These are phyloP conservation scores for Nomada goodeniana DNA, from an alignment of 2,888 invertebrate species.

Conservation along the genomic window DNA sequence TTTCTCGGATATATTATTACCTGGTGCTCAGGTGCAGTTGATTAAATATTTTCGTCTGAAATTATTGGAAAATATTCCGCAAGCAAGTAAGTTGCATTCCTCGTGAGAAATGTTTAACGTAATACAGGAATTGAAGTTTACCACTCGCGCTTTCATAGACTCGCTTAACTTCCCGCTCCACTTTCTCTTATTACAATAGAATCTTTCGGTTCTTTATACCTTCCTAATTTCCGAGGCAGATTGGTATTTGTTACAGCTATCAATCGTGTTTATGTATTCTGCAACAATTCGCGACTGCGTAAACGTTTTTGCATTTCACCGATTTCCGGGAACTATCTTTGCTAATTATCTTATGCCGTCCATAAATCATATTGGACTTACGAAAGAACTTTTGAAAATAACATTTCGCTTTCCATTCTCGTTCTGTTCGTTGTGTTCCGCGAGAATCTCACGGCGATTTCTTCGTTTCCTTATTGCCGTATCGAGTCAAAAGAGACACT, in stretches of 20 bases:
- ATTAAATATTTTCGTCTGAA: conserved; percentile 13
- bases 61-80: conserved; percentile 43
- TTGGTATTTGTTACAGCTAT: conserved; percentile 32
- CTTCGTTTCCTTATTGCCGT: conserved; percentile 61
- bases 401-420: not conserved
- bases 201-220: conserved; percentile 39
- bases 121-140: conserved; percentile 55
- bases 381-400: not conserved
- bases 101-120: conserved; percentile 51
- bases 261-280: conserved; percentile 18
- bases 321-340: not conserved
- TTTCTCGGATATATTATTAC: not conserved
- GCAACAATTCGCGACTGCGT: not conserved
- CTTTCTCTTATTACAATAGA: conserved; percentile 75
- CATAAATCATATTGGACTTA: not conserved
- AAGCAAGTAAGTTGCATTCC: conserved; percentile 23
- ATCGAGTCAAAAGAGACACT: conserved; percentile 59
- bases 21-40: no score
- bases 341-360: not conserved
- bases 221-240: conserved; percentile 56
- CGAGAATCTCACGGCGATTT: conserved; percentile 51
- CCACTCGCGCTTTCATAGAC: conserved; percentile 59
- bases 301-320: not conserved
- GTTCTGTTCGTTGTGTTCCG: not conserved
- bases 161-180: conserved; percentile 65